Evolutionary conservation across 1,140 invertebrate species (phyloP), one percentile per base, ranked within the genome.

Genomic region (Ceratosolen solmsi): DNA sequence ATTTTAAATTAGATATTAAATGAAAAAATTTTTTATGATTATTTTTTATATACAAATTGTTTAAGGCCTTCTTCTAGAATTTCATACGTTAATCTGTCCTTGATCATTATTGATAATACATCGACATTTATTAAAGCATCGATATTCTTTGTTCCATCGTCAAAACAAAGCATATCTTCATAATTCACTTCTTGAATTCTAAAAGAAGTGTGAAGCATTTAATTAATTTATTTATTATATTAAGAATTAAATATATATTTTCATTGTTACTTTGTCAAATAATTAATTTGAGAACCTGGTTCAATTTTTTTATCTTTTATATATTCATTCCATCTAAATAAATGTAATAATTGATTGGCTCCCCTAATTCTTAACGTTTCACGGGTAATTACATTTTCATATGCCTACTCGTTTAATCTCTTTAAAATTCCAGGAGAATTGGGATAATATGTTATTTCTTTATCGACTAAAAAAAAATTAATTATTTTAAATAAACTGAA

Each of bases 241-340:
- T 82, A 41, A n/a, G 22, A 80, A 80, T 81, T 9, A 54, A 2
- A 56, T n/a, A 74, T 36, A 38, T 51, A 63, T 54, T 68, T 71
- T n/a, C 0, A 81, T 71, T 46, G 90, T 92, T 92, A 95, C 95
- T 91, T 93, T 75, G 92, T 90, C 90, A 96, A 96, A 91, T 96
- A 95, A 72, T 89, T 92, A 17, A 92, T 89, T 93, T 96, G 96
- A 79, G 88, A 91, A 27, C 95, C 95, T 41, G 95, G 95, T 92
- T 95, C 96, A 82, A 96, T 96, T 91, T 96, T 94, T 87, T 93
- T 93, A 84, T 94, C 94, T 27, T 91, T 91, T 84, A 96, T 94
- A 89, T 94, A 96, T 85, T 94, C 92, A 25, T 95, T 89, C 95
- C 95, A 96, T 33, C 92, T 92, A 87, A 95, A 95, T 38, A 96